Evolutionary conservation across 2,888 invertebrate genomes (phyloP).

Genomic region (Heliconius ethilla): DNA sequence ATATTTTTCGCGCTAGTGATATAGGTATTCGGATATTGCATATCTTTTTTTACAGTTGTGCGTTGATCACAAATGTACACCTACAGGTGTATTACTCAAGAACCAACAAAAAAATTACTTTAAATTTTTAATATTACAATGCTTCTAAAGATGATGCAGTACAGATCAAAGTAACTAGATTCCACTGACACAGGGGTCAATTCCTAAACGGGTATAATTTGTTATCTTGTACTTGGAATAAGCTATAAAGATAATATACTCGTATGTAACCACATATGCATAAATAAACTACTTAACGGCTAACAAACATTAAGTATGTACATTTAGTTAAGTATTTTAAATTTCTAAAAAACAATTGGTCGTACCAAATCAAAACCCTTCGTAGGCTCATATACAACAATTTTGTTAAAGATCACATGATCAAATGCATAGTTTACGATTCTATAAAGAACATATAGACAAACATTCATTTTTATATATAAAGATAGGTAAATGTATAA

Average conservation of each 20-base stretch:
- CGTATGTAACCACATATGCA: not conserved
- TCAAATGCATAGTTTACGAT: no score
- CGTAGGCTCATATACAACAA: no score
- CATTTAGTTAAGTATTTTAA: not conserved
- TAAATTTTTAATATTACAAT: not conserved
- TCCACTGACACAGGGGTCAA: constrained; percentile 14
- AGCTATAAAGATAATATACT: not conserved
- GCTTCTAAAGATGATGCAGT: not conserved
- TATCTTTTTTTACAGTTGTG: not conserved
- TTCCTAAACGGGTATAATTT: constrained; percentile 19
- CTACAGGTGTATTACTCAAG: not conserved
- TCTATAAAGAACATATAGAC: no score
- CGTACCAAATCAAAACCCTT: no score
- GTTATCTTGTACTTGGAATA: constrained; percentile 3
- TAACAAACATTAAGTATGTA: not conserved
- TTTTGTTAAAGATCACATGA: no score
- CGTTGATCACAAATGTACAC: not conserved
- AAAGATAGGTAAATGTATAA: no score
- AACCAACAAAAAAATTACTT: not conserved
- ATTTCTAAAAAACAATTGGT: no score
- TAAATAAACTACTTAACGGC: not conserved
- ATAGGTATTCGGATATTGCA: not conserved
- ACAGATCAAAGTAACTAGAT: constrained; percentile 1
- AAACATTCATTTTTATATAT: no score
- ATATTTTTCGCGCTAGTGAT: not conserved